Percentiles rank a stretch among this genome's conserved stretches.
Evolutionary conservation across 2,888 invertebrate genomes (phyloP).

Genomic region (Drosophila nr. medialis): DNA sequence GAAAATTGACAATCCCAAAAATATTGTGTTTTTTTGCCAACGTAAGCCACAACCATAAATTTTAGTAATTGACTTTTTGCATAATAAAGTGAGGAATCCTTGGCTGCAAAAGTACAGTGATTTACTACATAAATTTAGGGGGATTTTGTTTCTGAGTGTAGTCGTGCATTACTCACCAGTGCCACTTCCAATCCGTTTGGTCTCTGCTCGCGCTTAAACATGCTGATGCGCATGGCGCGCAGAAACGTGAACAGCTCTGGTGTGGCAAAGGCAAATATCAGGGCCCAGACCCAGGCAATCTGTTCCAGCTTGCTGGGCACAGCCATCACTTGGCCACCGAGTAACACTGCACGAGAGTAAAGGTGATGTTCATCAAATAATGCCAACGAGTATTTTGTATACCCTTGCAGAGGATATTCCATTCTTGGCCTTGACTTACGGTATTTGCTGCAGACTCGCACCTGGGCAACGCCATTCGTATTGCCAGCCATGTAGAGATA

Average conservation of each 20-base stretch:
- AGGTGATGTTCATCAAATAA: slow-evolving; percentile 13
- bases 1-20: not conserved
- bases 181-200: slow-evolving; percentile 87
- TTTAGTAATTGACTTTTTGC: not conserved
- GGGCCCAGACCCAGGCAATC: slow-evolving; percentile 92
- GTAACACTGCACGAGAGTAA: slow-evolving; percentile 42
- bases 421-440: slow-evolving; percentile 63
- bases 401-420: not conserved
- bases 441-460: slow-evolving; percentile 87
- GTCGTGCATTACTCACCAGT: slow-evolving; percentile 84
- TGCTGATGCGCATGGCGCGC: slow-evolving; percentile 89
- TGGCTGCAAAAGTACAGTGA: not conserved
- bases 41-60: not conserved
- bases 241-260: slow-evolving; percentile 92
- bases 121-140: not conserved
- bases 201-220: slow-evolving; percentile 89
- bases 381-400: not conserved
- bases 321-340: slow-evolving; percentile 46
- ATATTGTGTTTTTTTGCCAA: not conserved
- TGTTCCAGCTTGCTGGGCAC: slow-evolving; percentile 86
- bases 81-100: not conserved
- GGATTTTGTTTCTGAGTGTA: not conserved
- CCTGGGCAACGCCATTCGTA: slow-evolving; percentile 86
- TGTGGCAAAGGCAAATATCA: slow-evolving; percentile 90
- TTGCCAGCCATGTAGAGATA: slow-evolving; percentile 88